A percentile compares a stretch with the other conserved stretches of the same genome.
Evolutionary conservation across 1,140 invertebrate species (phyloP).

Genomic region (Magallana angulata): DNA sequence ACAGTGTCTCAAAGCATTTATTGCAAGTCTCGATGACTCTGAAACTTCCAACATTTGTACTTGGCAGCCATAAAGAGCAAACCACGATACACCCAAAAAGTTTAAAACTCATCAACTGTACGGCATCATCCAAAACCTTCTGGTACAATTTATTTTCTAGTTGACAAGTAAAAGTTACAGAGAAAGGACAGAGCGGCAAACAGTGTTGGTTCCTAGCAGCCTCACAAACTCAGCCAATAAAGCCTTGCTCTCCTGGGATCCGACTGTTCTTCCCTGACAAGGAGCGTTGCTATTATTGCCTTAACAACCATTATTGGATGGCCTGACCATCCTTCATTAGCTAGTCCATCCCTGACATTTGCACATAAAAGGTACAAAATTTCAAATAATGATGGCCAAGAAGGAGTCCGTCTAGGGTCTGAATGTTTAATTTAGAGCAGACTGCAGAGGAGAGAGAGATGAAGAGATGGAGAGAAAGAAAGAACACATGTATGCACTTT

Average conservation of each 20-base stretch:
- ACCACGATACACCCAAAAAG: too few relatives aligned
- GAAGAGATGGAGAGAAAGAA: too few relatives aligned
- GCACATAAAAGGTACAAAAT: neutral
- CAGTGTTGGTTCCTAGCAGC: neutral
- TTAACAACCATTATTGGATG: conserved; percentile 16
- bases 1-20: too few relatives aligned
- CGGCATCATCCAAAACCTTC: too few relatives aligned
- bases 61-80: too few relatives aligned
- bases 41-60: too few relatives aligned
- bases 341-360: neutral
- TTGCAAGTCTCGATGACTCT: too few relatives aligned
- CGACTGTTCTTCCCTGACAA: neutral
- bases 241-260: neutral
- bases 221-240: neutral
- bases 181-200: neutral
- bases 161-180: neutral
- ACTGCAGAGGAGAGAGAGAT: too few relatives aligned
- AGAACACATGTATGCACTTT: too few relatives aligned
- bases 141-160: neutral
- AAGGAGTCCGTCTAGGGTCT: too few relatives aligned
- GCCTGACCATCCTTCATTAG: conserved; percentile 1
- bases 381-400: neutral
- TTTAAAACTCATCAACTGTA: too few relatives aligned
- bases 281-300: neutral
- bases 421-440: too few relatives aligned